Percentiles rank a stretch among this genome's conserved stretches.
These are phyloP conservation scores for Augiades crinisus DNA, from an alignment of 2,888 invertebrate genomes.

Conservation along the genomic window DNA sequence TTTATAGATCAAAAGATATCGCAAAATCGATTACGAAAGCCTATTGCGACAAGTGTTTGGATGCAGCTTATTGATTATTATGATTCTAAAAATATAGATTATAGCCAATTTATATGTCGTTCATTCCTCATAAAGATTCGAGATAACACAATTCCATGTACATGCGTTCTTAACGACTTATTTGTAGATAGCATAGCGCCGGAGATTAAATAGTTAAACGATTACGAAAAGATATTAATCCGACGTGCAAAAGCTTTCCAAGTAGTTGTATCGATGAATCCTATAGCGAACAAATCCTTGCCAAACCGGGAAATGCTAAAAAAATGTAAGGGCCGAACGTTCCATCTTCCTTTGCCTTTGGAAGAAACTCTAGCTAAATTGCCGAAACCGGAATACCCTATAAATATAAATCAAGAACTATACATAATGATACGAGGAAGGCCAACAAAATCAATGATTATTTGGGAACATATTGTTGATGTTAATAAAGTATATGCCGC, in stretches of 20 bases:
- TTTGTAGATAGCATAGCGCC: background rate
- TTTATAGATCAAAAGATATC: too few species aligned
- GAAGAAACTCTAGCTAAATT: slow-evolving; percentile 45
- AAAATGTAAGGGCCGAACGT: slow-evolving; percentile 34
- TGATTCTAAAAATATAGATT: too few species aligned
- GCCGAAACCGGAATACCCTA: slow-evolving; percentile 28
- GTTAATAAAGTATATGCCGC: slow-evolving; percentile 40
- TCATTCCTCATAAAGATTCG: too few species aligned
- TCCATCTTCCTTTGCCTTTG: slow-evolving; percentile 46
- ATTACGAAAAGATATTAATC: slow-evolving; percentile 29
- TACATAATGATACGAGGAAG: slow-evolving; percentile 39
- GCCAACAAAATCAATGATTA: too few species aligned
- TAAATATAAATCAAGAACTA: too few species aligned
- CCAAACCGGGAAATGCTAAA: slow-evolving; percentile 36
- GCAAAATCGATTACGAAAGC: too few species aligned
- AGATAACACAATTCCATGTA: too few species aligned
- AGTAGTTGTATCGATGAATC: slow-evolving; percentile 39
- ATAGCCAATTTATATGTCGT: too few species aligned
- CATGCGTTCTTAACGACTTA: background rate
- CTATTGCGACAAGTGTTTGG: too few species aligned
- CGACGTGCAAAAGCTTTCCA: slow-evolving; percentile 45
- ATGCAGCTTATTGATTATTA: too few species aligned
- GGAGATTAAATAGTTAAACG: slow-evolving; percentile 18
- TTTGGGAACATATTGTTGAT: slow-evolving; percentile 34
- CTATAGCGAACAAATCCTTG: slow-evolving; percentile 41